Conservation (phyloP, 1,140 invertebrate species). For the Patella vulgata region DNA sequence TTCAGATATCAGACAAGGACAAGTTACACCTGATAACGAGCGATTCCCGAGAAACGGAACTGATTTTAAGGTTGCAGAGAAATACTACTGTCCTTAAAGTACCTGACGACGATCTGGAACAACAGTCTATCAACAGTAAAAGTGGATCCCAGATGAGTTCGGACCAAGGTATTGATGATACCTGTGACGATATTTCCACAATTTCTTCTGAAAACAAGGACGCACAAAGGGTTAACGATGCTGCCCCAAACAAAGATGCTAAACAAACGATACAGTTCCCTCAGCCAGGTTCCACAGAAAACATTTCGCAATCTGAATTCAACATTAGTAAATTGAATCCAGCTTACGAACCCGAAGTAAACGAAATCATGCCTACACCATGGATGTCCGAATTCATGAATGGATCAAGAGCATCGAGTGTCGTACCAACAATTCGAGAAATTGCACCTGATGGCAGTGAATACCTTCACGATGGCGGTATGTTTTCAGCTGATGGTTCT, state of each 20-base stretch:
- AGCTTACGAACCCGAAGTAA: constrained; percentile 15
- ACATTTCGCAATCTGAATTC: not conserved
- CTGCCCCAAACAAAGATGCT: not conserved
- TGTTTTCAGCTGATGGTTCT: no score
- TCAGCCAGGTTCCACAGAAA: no score
- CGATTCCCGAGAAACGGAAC: no score
- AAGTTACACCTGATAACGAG: no score
- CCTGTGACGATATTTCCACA: constrained; percentile 10
- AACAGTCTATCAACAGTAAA: constrained; percentile 9
- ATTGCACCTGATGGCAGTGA: no score
- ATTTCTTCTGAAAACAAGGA: constrained; percentile 14
- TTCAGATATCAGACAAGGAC: no score
- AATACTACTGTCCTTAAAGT: not conserved
- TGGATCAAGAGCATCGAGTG: not conserved
- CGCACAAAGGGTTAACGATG: not conserved
- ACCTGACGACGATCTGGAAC: not conserved
- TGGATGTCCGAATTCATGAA: constrained; percentile 13
- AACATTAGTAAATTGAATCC: constrained; percentile 13
- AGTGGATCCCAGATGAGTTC: constrained; percentile 17
- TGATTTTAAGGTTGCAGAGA: no score
- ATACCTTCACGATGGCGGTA: no score
- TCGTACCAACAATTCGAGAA: not conserved
- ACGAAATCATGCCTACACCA: constrained; percentile 12
- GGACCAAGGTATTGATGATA: constrained; percentile 26
- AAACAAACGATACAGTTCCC: no score